These are phyloP conservation scores for Saccostrea cuccullata DNA, from an alignment of 1,140 invertebrate species.

Conservation along the genomic window DNA sequence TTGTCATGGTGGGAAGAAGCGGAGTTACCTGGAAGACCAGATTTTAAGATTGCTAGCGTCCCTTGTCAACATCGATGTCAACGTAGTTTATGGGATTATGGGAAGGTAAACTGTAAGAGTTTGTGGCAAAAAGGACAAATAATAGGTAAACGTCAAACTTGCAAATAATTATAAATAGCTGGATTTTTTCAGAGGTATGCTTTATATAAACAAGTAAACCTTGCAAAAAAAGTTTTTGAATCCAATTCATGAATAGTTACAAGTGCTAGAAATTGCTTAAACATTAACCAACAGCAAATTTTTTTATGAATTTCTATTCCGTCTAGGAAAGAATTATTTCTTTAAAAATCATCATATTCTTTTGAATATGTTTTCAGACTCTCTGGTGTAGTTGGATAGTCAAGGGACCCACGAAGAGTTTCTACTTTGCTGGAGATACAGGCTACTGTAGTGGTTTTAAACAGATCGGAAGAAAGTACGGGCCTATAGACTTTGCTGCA, in stretches of 20 bases:
- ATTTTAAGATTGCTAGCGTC: conserved; percentile 77
- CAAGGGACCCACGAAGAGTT: no score
- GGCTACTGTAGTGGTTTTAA: conserved; percentile 80
- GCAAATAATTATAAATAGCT: no score
- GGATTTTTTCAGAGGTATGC: no score
- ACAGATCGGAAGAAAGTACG: conserved; percentile 79
- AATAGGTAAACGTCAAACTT: no score
- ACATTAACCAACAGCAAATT: no score
- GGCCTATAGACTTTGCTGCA: conserved; percentile 79
- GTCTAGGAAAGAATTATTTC: no score
- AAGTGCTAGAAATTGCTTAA: no score
- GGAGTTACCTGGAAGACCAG: conserved; percentile 59
- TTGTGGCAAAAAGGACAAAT: no score
- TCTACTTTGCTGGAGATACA: conserved; percentile 80
- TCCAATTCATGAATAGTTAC: no score
- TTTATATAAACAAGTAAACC: no score
- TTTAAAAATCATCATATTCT: conserved; percentile 51
- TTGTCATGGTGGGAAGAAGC: conserved; percentile 79
- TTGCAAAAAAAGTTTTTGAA: no score
- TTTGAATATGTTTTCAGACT: conserved; percentile 67
- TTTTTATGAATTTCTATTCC: no score
- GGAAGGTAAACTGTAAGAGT: conserved; percentile 72
- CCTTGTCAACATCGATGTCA: conserved; percentile 81
- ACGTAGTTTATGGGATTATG: conserved; percentile 73
- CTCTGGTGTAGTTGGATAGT: conserved; percentile 80